These are phyloP conservation scores for Lutraria rhynchaena DNA, from an alignment of 1,140 invertebrate species.

Conservation along the genomic window DNA sequence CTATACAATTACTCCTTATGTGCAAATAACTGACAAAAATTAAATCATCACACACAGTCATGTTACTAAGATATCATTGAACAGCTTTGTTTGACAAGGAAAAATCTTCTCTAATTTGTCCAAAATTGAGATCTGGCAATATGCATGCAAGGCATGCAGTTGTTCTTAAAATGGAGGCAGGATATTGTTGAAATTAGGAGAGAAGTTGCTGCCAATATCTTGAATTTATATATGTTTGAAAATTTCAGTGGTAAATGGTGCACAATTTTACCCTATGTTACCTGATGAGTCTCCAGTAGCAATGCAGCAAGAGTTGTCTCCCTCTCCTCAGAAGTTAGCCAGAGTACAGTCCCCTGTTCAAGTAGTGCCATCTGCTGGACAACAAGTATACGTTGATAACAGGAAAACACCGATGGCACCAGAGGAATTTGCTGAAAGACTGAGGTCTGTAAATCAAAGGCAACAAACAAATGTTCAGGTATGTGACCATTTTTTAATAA, in stretches of 20 bases:
- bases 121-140: no score
- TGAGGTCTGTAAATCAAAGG: conserved; percentile 4
- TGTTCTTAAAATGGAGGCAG: no score
- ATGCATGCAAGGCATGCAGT: no score
- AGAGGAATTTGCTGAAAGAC: conserved; percentile 21
- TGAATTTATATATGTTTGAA: no score
- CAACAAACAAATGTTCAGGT: conserved; percentile 60
- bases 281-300: conserved; percentile 44
- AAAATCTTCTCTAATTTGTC: no score
- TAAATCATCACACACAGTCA: no score
- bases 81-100: no score
- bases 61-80: no score
- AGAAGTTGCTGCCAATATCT: no score
- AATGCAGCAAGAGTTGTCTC: conserved; percentile 22
- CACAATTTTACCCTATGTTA: conserved; percentile 29
- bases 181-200: no score
- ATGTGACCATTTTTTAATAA: not conserved
- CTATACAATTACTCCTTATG: no score
- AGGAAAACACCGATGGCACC: conserved; percentile 29
- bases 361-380: conserved; percentile 4
- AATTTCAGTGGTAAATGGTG: conserved; percentile 39
- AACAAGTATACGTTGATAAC: not conserved
- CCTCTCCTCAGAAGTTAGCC: conserved; percentile 33
- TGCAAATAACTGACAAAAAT: no score
- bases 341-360: conserved; percentile 51